phyloP scores from a whole-genome alignment of 1,140 invertebrate species.

The Coptotermes formosanus region DNA sequence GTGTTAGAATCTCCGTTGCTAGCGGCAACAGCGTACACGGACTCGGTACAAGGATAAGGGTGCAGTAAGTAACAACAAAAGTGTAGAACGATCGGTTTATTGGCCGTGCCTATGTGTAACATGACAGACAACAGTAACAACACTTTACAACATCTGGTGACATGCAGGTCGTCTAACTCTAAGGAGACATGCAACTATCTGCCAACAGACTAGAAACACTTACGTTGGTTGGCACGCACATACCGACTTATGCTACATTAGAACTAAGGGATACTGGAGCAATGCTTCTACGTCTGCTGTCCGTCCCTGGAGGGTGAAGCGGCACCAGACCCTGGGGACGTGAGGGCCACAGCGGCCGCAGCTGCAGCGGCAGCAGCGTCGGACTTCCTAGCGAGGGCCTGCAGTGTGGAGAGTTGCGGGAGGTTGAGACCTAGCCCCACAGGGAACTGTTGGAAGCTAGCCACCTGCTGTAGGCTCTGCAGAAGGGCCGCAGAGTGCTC shows the following conservation, averaged over 20 bases:
- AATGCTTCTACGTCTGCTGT: neutral
- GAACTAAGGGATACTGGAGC: neutral
- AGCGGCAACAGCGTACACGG: no score
- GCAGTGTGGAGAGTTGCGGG: constrained; percentile 52
- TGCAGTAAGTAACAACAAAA: no score
- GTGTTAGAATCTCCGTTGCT: no score
- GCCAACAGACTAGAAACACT: no score
- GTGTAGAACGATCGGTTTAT: neutral
- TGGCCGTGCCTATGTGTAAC: neutral
- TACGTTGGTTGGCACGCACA: no score
- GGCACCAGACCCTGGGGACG: neutral
- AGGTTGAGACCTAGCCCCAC: constrained; percentile 48
- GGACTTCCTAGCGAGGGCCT: constrained; percentile 52
- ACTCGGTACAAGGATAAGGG: no score
- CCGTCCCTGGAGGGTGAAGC: neutral
- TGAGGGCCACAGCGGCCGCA: constrained; percentile 1
- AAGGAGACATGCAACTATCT: no score
- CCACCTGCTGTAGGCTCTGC: constrained; percentile 64
- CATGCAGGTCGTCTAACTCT: neutral
- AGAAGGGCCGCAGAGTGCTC: constrained; percentile 85
- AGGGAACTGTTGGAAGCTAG: constrained; percentile 47
- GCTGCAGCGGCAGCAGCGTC: constrained; percentile 46
- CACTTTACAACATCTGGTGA: neutral
- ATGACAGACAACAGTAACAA: neutral
- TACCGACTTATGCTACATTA: neutral